Percentiles rank a stretch among this genome's conserved stretches.
Evolutionary conservation across 2,888 invertebrate genomes (phyloP).

Genomic region (Tetropium fuscum): DNA sequence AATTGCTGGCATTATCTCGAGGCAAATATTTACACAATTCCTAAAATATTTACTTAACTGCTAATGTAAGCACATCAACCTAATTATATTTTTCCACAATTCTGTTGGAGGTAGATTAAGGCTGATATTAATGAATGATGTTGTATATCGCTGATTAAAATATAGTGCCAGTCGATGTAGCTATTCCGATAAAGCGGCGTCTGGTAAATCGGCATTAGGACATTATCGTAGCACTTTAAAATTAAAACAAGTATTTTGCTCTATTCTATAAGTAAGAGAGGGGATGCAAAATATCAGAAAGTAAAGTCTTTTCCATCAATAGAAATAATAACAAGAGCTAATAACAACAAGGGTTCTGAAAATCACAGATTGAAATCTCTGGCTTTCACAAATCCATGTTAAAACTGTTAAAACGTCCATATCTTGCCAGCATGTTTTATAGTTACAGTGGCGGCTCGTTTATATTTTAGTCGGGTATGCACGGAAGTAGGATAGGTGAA

Average conservation of each 20-base stretch:
- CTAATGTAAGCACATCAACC: conserved; percentile 37
- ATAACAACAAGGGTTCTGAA: neutral
- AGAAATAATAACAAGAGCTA: neutral
- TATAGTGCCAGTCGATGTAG: neutral
- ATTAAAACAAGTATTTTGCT: too few relatives aligned
- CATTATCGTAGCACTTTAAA: too few relatives aligned
- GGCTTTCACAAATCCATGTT: too few relatives aligned
- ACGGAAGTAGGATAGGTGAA: too few relatives aligned
- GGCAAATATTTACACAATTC: conserved; percentile 35
- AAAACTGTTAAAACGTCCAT: too few relatives aligned
- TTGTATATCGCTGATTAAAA: neutral
- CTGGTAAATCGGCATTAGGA: too few relatives aligned
- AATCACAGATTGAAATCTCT: neutral
- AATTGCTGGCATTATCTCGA: conserved; percentile 39
- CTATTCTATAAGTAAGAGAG: too few relatives aligned
- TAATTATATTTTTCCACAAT: conserved; percentile 30
- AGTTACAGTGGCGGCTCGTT: too few relatives aligned
- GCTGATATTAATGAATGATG: conserved; percentile 18
- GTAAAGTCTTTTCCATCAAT: neutral
- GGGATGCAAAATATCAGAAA: too few relatives aligned
- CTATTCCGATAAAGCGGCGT: too few relatives aligned
- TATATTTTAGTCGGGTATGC: too few relatives aligned
- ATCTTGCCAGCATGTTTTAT: too few relatives aligned
- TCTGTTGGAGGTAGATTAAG: conserved; percentile 15
- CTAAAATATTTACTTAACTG: conserved; percentile 41